A percentile compares a stretch with the other conserved stretches of the same genome.
Evolutionary conservation across 2,888 invertebrate species (phyloP).

Genomic region (Mimachlamys varia): DNA sequence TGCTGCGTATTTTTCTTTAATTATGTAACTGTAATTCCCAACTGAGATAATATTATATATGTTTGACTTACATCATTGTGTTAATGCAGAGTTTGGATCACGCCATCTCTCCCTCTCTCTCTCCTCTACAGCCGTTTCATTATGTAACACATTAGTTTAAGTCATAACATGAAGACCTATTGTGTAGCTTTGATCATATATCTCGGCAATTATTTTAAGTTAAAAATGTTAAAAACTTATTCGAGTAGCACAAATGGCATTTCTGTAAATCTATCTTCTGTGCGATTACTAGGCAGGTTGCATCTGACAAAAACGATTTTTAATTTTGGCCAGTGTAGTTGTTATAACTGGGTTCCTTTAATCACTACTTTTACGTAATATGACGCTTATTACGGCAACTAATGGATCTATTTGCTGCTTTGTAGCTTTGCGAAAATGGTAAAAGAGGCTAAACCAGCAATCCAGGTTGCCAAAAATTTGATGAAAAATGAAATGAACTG

Average conservation of each 20-base stretch:
- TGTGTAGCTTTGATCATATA: not conserved
- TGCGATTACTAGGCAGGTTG: not conserved
- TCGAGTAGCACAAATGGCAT: slow-evolving; percentile 7
- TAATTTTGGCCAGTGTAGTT: not conserved
- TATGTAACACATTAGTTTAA: not conserved
- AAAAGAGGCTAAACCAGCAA: slow-evolving; percentile 31
- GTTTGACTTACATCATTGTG: not conserved
- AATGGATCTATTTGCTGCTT: slow-evolving; percentile 24
- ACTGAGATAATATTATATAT: not conserved
- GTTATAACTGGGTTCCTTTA: not conserved
- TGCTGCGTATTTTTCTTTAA: not conserved
- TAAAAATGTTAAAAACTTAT: slow-evolving; percentile 4
- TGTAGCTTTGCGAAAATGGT: slow-evolving; percentile 11
- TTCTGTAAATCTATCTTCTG: not conserved
- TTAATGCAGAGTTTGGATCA: not conserved
- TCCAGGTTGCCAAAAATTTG: slow-evolving; percentile 31
- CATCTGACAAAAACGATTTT: slow-evolving; percentile 28
- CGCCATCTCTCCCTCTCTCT: not conserved
- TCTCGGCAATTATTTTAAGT: not conserved
- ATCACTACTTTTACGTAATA: not conserved
- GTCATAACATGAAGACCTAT: not conserved
- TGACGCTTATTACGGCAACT: not conserved
- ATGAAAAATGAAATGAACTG: slow-evolving; percentile 36
- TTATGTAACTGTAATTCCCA: not conserved
- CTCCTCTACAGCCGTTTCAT: not conserved